phyloP scores from a whole-genome alignment of 2,113 vertebrate genomes.

The Mesembrinibis cayennensis region DNA sequence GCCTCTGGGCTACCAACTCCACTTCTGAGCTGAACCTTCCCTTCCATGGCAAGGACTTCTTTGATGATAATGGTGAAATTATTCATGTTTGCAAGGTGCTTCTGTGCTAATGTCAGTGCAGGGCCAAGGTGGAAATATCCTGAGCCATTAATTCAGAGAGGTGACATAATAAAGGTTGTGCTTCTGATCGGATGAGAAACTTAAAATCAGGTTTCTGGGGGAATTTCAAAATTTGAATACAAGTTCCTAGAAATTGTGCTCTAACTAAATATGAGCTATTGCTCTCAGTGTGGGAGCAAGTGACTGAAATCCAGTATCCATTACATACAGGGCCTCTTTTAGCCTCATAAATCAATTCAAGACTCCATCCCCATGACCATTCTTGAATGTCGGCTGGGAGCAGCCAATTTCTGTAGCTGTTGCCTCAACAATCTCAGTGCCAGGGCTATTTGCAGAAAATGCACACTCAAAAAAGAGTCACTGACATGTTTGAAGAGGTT shows the following conservation, averaged over 20 bases:
- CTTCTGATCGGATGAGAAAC: not conserved
- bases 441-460: not conserved
- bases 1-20: not conserved
- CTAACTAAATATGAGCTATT: not conserved
- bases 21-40: not conserved
- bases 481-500: not conserved
- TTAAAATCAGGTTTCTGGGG: not conserved
- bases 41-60: not conserved
- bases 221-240: not conserved
- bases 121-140: not conserved
- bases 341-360: not conserved
- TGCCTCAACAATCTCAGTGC: not conserved
- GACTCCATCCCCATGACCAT: not conserved
- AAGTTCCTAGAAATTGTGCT: not conserved
- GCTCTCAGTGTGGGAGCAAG: not conserved
- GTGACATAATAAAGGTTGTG: not conserved
- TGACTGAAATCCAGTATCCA: not conserved
- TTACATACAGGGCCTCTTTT: not conserved
- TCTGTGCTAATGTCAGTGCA: not conserved
- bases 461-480: rapidly evolving
- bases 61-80: not conserved
- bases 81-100: not conserved
- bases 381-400: not conserved
- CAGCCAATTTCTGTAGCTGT: not conserved
- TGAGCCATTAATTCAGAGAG: not conserved